Conservation (phyloP, 2,113 vertebrate genomes). For the Saccopteryx bilineata region DNA sequence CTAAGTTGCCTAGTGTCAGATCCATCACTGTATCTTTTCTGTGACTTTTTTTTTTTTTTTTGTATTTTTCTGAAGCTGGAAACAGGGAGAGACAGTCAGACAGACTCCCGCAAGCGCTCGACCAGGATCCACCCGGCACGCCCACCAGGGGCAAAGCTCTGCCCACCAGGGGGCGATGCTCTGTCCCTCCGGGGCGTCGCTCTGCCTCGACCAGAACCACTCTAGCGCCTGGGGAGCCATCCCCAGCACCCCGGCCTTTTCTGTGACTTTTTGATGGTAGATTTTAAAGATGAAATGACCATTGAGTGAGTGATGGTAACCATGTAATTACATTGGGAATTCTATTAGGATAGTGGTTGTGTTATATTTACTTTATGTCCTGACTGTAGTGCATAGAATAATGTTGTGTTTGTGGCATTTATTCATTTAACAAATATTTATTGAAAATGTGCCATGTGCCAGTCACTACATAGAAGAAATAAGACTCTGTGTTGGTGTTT, state of each 20-base stretch:
- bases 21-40: background rate
- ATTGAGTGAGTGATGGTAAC: background rate
- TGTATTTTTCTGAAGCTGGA: too few relatives aligned
- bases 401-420: background rate
- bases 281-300: background rate
- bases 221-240: too few relatives aligned
- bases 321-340: background rate
- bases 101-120: too few relatives aligned
- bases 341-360: background rate
- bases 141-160: too few relatives aligned
- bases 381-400: background rate
- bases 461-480: background rate
- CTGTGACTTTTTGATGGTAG: slow-evolving; percentile 28
- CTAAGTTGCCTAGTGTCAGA: background rate
- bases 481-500: background rate
- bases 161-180: too few relatives aligned
- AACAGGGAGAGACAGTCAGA: too few relatives aligned
- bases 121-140: too few relatives aligned
- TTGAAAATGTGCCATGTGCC: background rate
- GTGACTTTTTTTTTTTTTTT: slow-evolving; percentile 36
- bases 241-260: too few relatives aligned
- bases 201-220: too few relatives aligned
- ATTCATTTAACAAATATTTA: slow-evolving; percentile 21
- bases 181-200: too few relatives aligned
- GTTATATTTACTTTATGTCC: background rate